phyloP scores from a whole-genome alignment of 2,113 vertebrate species.

The Perognathus longimembris region DNA sequence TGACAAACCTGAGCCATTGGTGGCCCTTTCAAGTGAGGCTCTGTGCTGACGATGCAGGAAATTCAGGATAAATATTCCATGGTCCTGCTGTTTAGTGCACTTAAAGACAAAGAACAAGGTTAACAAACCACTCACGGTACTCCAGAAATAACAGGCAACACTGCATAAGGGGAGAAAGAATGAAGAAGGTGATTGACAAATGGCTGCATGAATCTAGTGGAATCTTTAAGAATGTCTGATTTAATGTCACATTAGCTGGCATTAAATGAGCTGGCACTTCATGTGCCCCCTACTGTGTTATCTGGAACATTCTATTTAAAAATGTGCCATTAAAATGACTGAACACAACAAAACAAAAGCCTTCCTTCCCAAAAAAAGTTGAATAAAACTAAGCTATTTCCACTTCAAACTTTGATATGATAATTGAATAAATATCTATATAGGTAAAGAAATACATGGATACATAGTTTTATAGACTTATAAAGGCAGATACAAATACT shows the following conservation, averaged over 20 bases:
- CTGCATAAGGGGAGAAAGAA: not conserved
- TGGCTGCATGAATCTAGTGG: not conserved
- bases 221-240: not conserved
- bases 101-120: not conserved
- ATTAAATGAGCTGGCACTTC: not conserved
- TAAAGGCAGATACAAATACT: not conserved
- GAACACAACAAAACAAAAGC: not conserved
- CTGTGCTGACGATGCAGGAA: not conserved
- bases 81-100: not conserved
- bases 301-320: not conserved
- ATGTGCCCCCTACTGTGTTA: not conserved
- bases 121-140: not conserved
- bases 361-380: not conserved
- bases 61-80: not conserved
- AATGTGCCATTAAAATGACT: not conserved
- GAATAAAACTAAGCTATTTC: not conserved
- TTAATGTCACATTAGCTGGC: not conserved
- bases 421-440: not conserved
- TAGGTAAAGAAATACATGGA: not conserved
- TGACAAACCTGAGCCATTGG: too few relatives aligned
- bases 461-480: too few relatives aligned
- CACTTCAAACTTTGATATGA: not conserved
- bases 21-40: too few relatives aligned
- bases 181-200: not conserved
- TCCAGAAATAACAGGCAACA: not conserved